A percentile compares a stretch with the other conserved stretches of the same genome.
Conservation (phyloP, 2,797 vertebrate species). For the Leptodactylus fallax region DNA sequence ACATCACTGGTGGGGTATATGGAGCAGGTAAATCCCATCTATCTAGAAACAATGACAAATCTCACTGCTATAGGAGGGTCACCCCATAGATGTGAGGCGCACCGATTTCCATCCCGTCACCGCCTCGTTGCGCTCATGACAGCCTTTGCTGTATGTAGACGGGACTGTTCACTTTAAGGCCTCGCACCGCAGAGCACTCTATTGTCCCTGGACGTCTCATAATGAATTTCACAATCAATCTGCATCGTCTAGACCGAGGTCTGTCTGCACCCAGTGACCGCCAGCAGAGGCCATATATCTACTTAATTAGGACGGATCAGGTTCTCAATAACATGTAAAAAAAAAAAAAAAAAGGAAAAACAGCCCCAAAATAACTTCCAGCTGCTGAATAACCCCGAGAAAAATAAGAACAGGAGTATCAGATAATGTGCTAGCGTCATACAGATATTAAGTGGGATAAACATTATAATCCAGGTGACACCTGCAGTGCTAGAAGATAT, state of each 20-base stretch:
- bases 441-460: no score
- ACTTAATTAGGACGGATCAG: conserved; percentile 4
- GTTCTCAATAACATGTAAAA: not conserved
- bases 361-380: conserved; percentile 30
- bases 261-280: not conserved
- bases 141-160: not conserved
- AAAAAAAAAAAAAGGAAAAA: no score
- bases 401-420: not conserved
- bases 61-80: no score
- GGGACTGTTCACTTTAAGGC: not conserved
- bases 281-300: not conserved
- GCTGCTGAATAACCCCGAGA: not conserved
- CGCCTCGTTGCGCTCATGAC: no score
- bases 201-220: not conserved
- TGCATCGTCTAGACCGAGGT: not conserved
- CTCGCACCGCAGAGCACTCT: not conserved
- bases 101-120: not conserved
- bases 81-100: no score
- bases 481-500: no score
- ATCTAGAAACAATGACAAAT: no score
- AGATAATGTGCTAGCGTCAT: not conserved
- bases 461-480: not conserved
- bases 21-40: no score
- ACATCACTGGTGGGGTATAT: not conserved
- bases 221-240: conserved; percentile 1